Percentiles rank a stretch among this genome's conserved stretches.
Evolutionary conservation across 2,888 invertebrate genomes (phyloP).

Genomic region (Eristalinus sepulchralis): DNA sequence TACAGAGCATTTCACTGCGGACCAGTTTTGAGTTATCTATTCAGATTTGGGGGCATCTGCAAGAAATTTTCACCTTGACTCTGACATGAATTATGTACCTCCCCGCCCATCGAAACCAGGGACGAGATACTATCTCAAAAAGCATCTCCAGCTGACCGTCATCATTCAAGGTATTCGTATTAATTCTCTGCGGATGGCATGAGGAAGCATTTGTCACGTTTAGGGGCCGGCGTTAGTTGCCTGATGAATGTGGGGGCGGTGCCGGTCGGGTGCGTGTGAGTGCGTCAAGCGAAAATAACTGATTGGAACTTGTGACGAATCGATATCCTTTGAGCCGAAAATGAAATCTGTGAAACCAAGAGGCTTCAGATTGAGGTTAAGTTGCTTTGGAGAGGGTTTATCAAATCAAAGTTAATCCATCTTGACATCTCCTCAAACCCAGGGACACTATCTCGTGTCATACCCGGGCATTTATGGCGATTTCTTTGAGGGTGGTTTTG

Average conservation of each 20-base stretch:
- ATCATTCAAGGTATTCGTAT: slow-evolving; percentile 9
- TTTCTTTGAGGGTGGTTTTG: no score
- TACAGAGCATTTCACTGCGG: background rate
- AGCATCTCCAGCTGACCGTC: slow-evolving; percentile 1
- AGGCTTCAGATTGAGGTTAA: background rate
- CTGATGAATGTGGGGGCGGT: background rate
- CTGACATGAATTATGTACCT: background rate
- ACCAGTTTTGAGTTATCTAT: background rate
- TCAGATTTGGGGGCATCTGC: background rate
- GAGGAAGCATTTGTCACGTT: slow-evolving; percentile 6
- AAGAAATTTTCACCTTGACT: background rate
- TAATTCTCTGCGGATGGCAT: background rate
- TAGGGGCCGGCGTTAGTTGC: background rate
- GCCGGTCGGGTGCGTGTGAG: background rate
- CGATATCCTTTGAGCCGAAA: background rate
- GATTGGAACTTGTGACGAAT: background rate
- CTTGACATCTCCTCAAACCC: background rate
- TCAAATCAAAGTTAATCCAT: background rate
- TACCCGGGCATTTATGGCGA: background rate
- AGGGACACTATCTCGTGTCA: background rate
- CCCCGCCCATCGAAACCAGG: background rate
- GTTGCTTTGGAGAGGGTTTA: background rate
- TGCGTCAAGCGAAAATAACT: background rate
- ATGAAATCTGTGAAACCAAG: background rate
- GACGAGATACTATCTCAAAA: background rate